Base-by-base conservation (phyloP, 2,113 vertebrate genomes). In the Casuarius casuarius region DNA sequence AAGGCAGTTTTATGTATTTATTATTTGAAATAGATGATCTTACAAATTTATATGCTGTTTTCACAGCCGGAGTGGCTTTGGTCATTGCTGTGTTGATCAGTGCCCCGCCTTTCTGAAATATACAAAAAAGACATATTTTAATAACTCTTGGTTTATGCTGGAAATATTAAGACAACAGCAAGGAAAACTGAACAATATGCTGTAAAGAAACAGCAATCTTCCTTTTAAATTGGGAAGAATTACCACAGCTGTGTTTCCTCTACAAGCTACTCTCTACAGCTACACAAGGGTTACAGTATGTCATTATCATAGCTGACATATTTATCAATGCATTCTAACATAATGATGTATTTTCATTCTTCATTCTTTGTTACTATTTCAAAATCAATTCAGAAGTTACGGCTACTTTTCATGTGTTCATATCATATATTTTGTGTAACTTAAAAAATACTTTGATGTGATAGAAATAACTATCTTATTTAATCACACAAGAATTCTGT, bases 51-150 rank as follows among this genome's bases (percentile, higher is more conserved):
- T 99, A 99, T 0, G 98, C 98, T 59, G 98, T 98, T 93, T 98
- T 98, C 77, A 99, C 96, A 71, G 98, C 98, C 18, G 98, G 98
- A 62, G 98, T 98, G 90, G 99, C 99, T 98, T 99, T 99, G 90
- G 98, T 99, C 97, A 99, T 90, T n/a, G 99, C 99, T 48, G 99
- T 99, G 97, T 99, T 99, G 97, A 99, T 97, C 4, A 99, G 92
- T 2, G 99, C 98, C 42, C 99, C 97, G 35, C 99, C 99, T 98
- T 98, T 99, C 99, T 99, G 98, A 89, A 98, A 79, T 87, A 87
- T 40, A 98, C 20, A 91, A 88, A 77, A 96, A 46, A 49, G 17
- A 10, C 0, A 0, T 3, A 79, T 80, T 94, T 92, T 56, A 90
- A 74, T 33, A 92, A 58, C 5, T 59, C 17, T 19, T 33, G 56